Conservation (phyloP, 2,797 vertebrate genomes). For the Crenuchus spilurus region DNA sequence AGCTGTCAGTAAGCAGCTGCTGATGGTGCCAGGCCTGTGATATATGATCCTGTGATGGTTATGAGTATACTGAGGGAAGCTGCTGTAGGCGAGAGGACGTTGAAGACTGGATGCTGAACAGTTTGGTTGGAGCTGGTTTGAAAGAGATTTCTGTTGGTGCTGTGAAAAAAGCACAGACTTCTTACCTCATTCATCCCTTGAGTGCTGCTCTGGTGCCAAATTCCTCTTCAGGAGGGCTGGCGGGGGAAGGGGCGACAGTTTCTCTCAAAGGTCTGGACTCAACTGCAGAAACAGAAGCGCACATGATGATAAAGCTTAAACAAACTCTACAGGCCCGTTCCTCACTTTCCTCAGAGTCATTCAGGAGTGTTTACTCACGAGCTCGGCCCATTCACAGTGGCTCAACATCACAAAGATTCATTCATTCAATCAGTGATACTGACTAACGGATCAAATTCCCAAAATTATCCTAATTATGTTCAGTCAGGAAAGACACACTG, state of each 20-base stretch:
- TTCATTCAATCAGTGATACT: too few species aligned
- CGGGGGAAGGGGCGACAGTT: slow-evolving; percentile 24
- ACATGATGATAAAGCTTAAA: background rate
- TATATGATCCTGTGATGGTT: too few species aligned
- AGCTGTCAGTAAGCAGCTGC: too few species aligned
- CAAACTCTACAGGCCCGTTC: background rate
- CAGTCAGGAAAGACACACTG: too few species aligned
- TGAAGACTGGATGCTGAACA: background rate
- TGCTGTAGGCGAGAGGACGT: background rate
- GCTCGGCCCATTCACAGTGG: too few species aligned
- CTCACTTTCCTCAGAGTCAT: background rate
- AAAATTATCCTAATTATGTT: too few species aligned
- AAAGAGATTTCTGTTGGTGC: slow-evolving; percentile 10
- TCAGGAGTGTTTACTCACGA: too few species aligned
- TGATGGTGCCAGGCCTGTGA: too few species aligned
- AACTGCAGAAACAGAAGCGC: background rate
- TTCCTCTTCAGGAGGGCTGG: slow-evolving; percentile 64
- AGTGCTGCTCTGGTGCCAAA: slow-evolving; percentile 55
- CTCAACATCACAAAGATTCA: background rate
- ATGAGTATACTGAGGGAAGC: too few species aligned
- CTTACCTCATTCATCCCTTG: slow-evolving; percentile 81
- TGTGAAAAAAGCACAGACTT: slow-evolving; percentile 9
- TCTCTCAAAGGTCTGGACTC: background rate
- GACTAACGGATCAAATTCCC: too few species aligned
- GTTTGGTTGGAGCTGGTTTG: background rate